These are phyloP conservation scores for Cyrtodaria siliqua DNA, from an alignment of 2,888 invertebrate species.

Conservation along the genomic window DNA sequence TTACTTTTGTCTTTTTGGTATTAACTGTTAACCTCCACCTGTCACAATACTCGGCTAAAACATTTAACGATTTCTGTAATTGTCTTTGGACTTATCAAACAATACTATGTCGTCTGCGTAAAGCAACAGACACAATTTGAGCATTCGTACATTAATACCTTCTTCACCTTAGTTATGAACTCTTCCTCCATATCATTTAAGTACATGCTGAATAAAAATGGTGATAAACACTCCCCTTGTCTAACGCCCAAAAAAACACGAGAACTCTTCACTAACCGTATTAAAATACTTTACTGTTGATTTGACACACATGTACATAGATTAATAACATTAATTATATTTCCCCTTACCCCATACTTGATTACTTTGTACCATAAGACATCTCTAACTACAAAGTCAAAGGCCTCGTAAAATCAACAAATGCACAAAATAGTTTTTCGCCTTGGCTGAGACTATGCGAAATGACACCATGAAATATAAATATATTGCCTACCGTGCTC, in stretches of 20 bases:
- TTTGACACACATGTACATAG: not conserved
- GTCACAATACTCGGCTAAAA: not conserved
- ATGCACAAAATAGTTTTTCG: not conserved
- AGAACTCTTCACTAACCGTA: not conserved
- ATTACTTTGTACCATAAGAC: slow-evolving; percentile 2
- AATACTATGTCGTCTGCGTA: slow-evolving; percentile 1
- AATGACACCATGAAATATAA: not conserved
- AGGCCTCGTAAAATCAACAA: slow-evolving; percentile 1
- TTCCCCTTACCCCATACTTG: not conserved
- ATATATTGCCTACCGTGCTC: slow-evolving; percentile 16
- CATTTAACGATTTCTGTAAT: not conserved
- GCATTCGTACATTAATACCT: not conserved
- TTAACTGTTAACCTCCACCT: not conserved
- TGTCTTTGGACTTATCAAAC: not conserved
- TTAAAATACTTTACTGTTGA: slow-evolving; percentile 3
- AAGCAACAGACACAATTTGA: not conserved
- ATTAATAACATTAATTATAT: not conserved
- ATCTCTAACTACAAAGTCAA: slow-evolving; percentile 6
- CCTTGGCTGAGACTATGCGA: not conserved
- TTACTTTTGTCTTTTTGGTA: not conserved
- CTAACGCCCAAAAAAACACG: not conserved
- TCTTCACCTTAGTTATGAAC: not conserved
- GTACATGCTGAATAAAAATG: not conserved
- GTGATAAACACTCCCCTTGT: slow-evolving; percentile 5
- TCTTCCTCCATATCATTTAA: no score